Evolutionary conservation across 1,140 invertebrate species (phyloP), one percentile per base, ranked within the genome.

Genomic region (Hormaphis cornu): DNA sequence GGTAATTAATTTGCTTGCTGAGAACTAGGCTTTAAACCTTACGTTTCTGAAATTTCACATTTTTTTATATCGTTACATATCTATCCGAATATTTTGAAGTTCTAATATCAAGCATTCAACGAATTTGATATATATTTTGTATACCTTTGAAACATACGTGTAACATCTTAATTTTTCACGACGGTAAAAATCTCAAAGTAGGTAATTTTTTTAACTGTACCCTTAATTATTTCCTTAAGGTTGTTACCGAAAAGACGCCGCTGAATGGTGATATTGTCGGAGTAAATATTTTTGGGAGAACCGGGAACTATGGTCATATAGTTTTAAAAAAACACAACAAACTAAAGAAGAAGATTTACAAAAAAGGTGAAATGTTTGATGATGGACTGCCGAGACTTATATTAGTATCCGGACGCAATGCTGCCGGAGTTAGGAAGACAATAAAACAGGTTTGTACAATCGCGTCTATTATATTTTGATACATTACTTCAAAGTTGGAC

Each of bases 221-320:
- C 8, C 28, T 22, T 1, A 40, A 20, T 54, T 58, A 53, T 52
- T 70, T 14, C 20, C n/a, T n/a, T n/a, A n/a, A 77, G 76, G 83
- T 85, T 40, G 83, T 86, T 7, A 79, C 77, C 7, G 78, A 84
- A 72, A 77, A 78, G 37, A 81, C 77, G 1, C 75, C 75, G 16
- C 80, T 84, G 75, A 74, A 79, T 59, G 73, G 73, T 14, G 73
- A 80, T 18, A 73, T 80, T 69, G 78, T 83, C 18, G 83, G 79
- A 14, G 74, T 86, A n/a, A 86, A 83, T 74, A 83, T 82, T 35
- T 84, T 86, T 76, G 84, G 84, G 20, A 83, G 86, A 76, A 83
- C 84, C 71, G 85, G 85, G 20, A 78, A 81, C 20, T 86, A 84
- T 75, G 83, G 81, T 20, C 84, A 86, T 76, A 75, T 79, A 14